Percentiles rank a stretch among this genome's conserved stretches.
Conservation (phyloP, 1,140 invertebrate species). For the Acromyrmex echinatior region DNA sequence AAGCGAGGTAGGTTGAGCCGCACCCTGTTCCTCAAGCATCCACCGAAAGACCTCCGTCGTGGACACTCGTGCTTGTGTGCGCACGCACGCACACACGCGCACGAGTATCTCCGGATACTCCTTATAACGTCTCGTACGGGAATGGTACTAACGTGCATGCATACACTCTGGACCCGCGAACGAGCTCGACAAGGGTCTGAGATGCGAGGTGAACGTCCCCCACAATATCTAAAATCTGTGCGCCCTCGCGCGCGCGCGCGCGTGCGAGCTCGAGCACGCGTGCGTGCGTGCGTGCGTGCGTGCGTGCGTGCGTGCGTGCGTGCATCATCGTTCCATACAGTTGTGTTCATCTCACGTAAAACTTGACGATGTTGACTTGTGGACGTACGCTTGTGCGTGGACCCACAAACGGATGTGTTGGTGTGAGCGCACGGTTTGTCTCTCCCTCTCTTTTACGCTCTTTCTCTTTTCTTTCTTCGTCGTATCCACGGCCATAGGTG, state of each 20-base stretch:
- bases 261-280: constrained; percentile 29
- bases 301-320: constrained; percentile 54
- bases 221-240: constrained; percentile 83
- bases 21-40: constrained; percentile 84
- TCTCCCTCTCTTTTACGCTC: constrained; percentile 32
- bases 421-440: constrained; percentile 51
- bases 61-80: constrained; percentile 34
- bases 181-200: constrained; percentile 75
- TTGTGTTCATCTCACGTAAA: constrained; percentile 70
- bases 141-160: constrained; percentile 63
- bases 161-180: constrained; percentile 67
- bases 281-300: constrained; percentile 12
- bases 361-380: constrained; percentile 51
- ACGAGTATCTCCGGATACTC: constrained; percentile 51
- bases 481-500: constrained; percentile 70
- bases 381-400: constrained; percentile 53
- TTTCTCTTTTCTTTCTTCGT: constrained; percentile 37
- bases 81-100: neutral
- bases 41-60: constrained; percentile 70
- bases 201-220: constrained; percentile 83
- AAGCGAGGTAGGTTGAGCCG: constrained; percentile 84
- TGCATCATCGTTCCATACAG: constrained; percentile 39
- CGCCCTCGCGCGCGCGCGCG: constrained; percentile 70
- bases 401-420: constrained; percentile 13
- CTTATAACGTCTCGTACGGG: constrained; percentile 72